Percentiles rank a stretch among this genome's conserved stretches.
phyloP scores from a whole-genome alignment of 2,888 invertebrate species.

The Ceriagrion tenellum region DNA sequence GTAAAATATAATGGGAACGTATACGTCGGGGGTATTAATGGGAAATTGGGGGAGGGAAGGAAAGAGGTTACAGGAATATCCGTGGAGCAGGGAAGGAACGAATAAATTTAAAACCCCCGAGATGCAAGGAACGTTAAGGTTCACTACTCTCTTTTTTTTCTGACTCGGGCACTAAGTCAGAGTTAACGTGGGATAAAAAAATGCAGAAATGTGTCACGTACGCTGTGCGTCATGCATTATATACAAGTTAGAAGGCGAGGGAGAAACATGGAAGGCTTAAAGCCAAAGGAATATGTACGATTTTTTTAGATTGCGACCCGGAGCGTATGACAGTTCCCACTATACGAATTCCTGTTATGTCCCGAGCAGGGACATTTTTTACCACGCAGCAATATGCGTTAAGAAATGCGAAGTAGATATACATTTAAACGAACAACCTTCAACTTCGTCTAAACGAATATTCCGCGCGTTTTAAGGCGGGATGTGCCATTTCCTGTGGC shows the following conservation, averaged over 20 bases:
- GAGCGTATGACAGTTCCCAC: neutral
- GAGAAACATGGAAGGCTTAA: neutral
- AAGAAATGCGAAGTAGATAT: neutral
- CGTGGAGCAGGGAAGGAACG: neutral
- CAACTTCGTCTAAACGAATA: neutral
- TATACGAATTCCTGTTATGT: neutral
- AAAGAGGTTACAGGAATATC: neutral
- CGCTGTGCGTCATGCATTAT: neutral
- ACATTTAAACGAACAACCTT: neutral
- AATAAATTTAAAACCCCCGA: neutral
- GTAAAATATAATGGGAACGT: neutral
- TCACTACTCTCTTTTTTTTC: neutral
- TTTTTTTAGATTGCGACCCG: neutral
- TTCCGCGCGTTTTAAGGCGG: neutral
- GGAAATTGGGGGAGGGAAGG: neutral
- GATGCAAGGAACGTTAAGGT: neutral
- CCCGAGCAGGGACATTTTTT: neutral
- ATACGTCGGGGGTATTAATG: neutral
- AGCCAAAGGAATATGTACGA: neutral
- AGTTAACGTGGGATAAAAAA: neutral
- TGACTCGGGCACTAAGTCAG: slow-evolving; percentile 12
- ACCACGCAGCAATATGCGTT: neutral
- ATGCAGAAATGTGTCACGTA: slow-evolving; percentile 14
- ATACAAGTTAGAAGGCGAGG: neutral
- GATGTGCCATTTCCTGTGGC: neutral